Percentiles rank a stretch among this genome's conserved stretches.
These are phyloP conservation scores for Macropodus opercularis DNA, from an alignment of 2,797 vertebrate genomes.

Conservation along the genomic window DNA sequence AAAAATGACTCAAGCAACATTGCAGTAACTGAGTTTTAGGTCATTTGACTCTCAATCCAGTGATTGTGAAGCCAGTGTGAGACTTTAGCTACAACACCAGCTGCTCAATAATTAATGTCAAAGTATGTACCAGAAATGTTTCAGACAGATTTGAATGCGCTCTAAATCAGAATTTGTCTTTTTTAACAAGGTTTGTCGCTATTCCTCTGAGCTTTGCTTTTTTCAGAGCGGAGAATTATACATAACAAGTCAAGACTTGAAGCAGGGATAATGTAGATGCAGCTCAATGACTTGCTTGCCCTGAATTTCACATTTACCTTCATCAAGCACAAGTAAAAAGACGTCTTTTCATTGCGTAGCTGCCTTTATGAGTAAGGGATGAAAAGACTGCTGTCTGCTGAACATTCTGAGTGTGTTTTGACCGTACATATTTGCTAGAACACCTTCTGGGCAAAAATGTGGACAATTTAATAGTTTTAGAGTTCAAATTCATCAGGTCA, in stretches of 20 bases:
- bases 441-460: conserved; percentile 4
- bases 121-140: conserved; percentile 2
- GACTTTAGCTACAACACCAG: conserved; percentile 6
- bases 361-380: neutral
- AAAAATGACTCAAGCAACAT: too few species aligned
- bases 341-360: neutral
- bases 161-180: conserved; percentile 19
- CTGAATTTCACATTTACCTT: neutral
- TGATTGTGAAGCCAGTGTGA: neutral
- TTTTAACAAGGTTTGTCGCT: conserved; percentile 14
- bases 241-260: neutral
- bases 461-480: conserved; percentile 2
- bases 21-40: too few species aligned
- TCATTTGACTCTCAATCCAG: neutral
- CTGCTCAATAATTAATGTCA: conserved; percentile 16
- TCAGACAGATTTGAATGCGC: conserved; percentile 7
- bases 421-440: neutral
- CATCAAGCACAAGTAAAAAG: neutral
- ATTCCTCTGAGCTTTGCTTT: conserved; percentile 15
- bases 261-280: neutral
- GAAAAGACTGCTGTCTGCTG: conserved; percentile 4
- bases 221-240: conserved; percentile 9
- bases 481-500: conserved; percentile 23
- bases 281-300: neutral
- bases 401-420: neutral